phyloP scores from a whole-genome alignment of 1,140 invertebrate species.

The Paraescarpia echinospica region DNA sequence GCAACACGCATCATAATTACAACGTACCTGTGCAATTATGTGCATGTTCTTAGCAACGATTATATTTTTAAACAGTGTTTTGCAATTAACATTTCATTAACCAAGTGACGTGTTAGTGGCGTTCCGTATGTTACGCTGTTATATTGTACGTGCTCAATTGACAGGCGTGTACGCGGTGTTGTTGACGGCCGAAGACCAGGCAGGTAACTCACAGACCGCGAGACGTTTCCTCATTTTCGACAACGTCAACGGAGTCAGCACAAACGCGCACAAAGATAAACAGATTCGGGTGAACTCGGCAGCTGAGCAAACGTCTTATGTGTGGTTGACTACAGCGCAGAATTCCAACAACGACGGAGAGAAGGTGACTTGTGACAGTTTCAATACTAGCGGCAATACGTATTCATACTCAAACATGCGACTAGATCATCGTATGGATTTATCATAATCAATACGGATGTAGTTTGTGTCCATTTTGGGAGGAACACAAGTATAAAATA shows the following conservation, averaged over 20 bases:
- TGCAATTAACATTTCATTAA: no score
- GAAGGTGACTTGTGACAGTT: background rate
- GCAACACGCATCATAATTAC: no score
- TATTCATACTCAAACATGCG: no score
- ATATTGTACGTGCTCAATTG: background rate
- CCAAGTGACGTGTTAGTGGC: no score
- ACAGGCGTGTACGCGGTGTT: slow-evolving; percentile 2
- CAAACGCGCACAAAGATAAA: background rate
- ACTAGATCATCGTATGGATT: no score
- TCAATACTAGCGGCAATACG: no score
- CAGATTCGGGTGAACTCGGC: background rate
- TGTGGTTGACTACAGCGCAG: background rate
- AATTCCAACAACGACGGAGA: background rate
- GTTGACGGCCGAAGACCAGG: background rate
- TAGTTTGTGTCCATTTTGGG: no score
- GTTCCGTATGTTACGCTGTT: background rate
- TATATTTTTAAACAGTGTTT: no score
- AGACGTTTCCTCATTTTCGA: slow-evolving; percentile 15
- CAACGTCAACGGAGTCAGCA: background rate
- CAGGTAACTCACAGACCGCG: background rate
- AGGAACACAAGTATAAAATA: no score
- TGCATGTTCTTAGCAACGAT: no score
- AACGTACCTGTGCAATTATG: no score
- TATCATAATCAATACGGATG: no score
- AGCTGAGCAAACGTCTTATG: background rate